Evolutionary conservation across 2,797 vertebrate genomes (phyloP), one percentile per base, ranked within the genome.

Genomic region (Ctenopoma kingsleyae): DNA sequence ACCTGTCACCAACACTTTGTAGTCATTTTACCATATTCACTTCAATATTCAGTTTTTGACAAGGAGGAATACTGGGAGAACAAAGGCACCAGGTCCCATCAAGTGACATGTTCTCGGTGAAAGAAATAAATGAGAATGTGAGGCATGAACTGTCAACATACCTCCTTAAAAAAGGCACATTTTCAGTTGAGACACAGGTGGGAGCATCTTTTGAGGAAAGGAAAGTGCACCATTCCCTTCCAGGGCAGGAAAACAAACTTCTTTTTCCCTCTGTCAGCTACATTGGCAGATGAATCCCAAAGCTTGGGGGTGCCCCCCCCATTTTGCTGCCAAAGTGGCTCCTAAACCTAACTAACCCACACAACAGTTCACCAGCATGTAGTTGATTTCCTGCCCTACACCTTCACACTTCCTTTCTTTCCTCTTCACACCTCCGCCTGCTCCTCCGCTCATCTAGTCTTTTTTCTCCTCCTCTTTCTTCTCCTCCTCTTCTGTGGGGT

Each of bases 381-480:
- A 46, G 59, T 81, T 55, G 68, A 62, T 86, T 88, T 79, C 74
- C 83, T 47, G 13, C 83, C 76, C 83, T 60, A 62, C 62, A 43
- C 58, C 43, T 22, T 50, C 53, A 51, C 51, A 17, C 54, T 23
- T 17, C 8, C 41, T 64, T 71, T 23, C 20, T 46, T 55, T 11
- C 35, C 25, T 55, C 43, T n/a, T 46, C 50, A 32, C 38, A 48
- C 66, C 64, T 13, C 36, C 8, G 2, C 47, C 43, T 36, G 68
- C 25, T 41, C 41, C 20, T 55, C 49, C 16, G 12, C 62, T 70
- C 44, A 30, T 47, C 86, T 91, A 91, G 80, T 92, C 89, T 66
- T 96, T 97, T 92, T 97, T 98, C 93, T 98, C 98, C 83, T 98
- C 97, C 41, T 99, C 97, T 55, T 99, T 99, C 94, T 99, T 99